A percentile compares a stretch with the other conserved stretches of the same genome.
These are phyloP conservation scores for Crenuchus spilurus DNA, from an alignment of 2,797 vertebrate species.

Conservation along the genomic window DNA sequence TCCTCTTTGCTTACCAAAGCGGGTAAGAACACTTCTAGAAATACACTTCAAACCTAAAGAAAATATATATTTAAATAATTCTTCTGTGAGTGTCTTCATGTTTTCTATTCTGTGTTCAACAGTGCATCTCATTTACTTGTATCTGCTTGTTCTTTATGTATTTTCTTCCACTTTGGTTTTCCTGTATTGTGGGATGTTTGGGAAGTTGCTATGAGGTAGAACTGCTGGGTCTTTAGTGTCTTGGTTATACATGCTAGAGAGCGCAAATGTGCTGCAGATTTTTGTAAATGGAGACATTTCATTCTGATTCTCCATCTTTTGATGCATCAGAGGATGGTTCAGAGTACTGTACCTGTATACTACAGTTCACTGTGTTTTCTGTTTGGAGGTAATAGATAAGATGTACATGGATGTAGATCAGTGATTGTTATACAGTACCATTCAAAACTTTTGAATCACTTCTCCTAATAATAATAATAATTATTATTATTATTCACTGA, in stretches of 20 bases:
- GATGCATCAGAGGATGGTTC: not conserved
- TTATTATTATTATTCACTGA: no score
- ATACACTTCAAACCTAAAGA: not conserved
- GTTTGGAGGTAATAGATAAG: not conserved
- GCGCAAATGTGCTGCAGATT: not conserved
- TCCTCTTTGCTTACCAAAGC: slow-evolving; percentile 87
- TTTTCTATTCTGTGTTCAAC: slow-evolving; percentile 2
- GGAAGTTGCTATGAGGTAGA: slow-evolving; percentile 4
- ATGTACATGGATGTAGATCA: no score
- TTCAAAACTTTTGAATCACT: no score
- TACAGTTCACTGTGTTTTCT: not conserved
- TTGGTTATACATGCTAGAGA: not conserved
- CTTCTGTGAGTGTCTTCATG: no score
- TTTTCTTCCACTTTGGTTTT: slow-evolving; percentile 33
- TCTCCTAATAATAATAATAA: no score
- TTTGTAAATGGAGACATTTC: not conserved
- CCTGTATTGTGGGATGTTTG: slow-evolving; percentile 26
- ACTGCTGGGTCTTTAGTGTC: slow-evolving; percentile 1
- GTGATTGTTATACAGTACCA: no score
- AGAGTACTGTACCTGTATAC: not conserved
- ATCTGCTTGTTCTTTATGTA: slow-evolving; percentile 12
- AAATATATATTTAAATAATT: no score
- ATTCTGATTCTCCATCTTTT: not conserved
- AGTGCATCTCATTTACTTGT: slow-evolving; percentile 11
- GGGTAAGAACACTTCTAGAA: slow-evolving; percentile 73